These are phyloP conservation scores for Cherax quadricarinatus DNA, from an alignment of 1,140 invertebrate species.

Conservation along the genomic window DNA sequence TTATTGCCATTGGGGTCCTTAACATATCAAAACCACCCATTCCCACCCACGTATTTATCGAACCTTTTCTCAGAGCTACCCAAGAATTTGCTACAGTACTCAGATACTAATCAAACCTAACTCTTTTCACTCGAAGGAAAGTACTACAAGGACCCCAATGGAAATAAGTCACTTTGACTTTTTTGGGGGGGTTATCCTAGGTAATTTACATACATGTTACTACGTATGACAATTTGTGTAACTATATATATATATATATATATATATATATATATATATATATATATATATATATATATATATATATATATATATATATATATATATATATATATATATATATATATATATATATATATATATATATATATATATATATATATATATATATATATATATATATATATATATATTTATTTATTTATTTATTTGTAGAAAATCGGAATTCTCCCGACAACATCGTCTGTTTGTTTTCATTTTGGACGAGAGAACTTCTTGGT, in stretches of 20 bases:
- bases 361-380: background rate
- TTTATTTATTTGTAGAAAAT: background rate
- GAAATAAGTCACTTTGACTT: too few relatives aligned
- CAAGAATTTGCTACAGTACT: too few relatives aligned
- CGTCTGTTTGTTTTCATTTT: slow-evolving; percentile 37
- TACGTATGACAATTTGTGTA: too few relatives aligned
- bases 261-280: slow-evolving; percentile 42
- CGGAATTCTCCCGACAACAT: background rate
- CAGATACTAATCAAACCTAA: too few relatives aligned
- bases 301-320: background rate
- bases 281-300: slow-evolving; percentile 2
- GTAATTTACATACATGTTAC: too few relatives aligned
- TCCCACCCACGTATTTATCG: too few relatives aligned
- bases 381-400: slow-evolving; percentile 9
- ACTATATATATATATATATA: background rate
- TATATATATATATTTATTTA: background rate
- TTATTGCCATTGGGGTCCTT: too few relatives aligned
- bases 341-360: background rate
- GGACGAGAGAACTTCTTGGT: background rate
- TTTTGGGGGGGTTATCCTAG: too few relatives aligned
- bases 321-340: background rate
- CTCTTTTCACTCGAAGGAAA: too few relatives aligned
- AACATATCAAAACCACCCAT: too few relatives aligned
- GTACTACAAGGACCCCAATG: too few relatives aligned
- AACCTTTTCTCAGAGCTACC: too few relatives aligned